These are phyloP conservation scores for Euwallacea fornicatus DNA, from an alignment of 1,140 invertebrate species.

Conservation along the genomic window DNA sequence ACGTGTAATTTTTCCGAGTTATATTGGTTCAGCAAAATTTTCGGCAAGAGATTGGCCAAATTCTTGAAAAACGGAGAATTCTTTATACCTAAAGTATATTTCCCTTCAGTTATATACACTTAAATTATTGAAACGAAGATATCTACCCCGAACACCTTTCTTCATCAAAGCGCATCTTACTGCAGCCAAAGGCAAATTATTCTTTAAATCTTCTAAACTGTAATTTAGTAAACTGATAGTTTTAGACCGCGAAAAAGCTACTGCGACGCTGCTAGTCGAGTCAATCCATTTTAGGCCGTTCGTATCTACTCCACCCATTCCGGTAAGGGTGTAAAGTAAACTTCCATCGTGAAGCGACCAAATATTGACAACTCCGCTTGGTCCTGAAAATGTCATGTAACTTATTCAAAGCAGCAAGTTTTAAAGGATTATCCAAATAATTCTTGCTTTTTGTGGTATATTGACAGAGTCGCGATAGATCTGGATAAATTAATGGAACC, in stretches of 20 bases:
- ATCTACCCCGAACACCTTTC: slow-evolving; percentile 55
- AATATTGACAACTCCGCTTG: slow-evolving; percentile 64
- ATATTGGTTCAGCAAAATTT: slow-evolving; percentile 60
- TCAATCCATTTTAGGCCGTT: slow-evolving; percentile 58
- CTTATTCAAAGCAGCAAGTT: background rate
- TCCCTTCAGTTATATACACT: background rate
- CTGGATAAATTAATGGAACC: too few relatives aligned
- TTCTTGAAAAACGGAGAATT: slow-evolving; percentile 61
- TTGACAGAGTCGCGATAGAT: too few relatives aligned
- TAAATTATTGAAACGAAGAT: background rate
- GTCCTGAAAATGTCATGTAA: slow-evolving; percentile 39
- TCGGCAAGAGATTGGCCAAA: slow-evolving; percentile 59
- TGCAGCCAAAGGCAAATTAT: slow-evolving; percentile 56
- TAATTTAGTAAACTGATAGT: slow-evolving; percentile 59
- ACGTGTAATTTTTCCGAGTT: slow-evolving; percentile 61
- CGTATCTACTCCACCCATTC: slow-evolving; percentile 58
- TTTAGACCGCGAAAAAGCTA: slow-evolving; percentile 60
- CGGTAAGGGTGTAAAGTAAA: slow-evolving; percentile 61
- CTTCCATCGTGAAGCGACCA: slow-evolving; percentile 66
- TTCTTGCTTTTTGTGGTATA: background rate
- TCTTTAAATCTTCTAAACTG: slow-evolving; percentile 52
- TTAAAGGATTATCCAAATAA: background rate
- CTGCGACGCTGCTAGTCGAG: slow-evolving; percentile 52
- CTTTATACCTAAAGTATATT: slow-evolving; percentile 51
- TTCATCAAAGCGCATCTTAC: slow-evolving; percentile 58